Evolutionary conservation across 1,140 invertebrate species (phyloP), one percentile per base, ranked within the genome.

Genomic region (Drosophila azteca): DNA sequence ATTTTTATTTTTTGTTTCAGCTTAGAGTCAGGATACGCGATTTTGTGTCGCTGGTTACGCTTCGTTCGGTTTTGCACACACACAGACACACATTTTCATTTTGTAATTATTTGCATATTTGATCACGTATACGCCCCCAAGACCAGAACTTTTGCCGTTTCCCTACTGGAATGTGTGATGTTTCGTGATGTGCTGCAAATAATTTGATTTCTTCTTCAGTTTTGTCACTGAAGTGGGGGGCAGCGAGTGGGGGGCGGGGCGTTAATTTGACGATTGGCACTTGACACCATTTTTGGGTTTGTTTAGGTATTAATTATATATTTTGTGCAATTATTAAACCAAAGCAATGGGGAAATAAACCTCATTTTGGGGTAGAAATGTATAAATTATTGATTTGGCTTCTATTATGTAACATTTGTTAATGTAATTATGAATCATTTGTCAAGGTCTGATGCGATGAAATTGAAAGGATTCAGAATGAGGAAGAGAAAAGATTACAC

Each of bases 61-160:
- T 62, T 74, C 44, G 41, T 57, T 64, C 35, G 39, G 58, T 64
- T 68, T 68, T 50, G 44, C 48, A 66, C 53, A 73, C 72, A 73
- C 55, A 31, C 29, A 31, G 0, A 29, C 24, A 26, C 26, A 26
- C 26, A 31, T 31, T 70, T 85, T 70, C 54, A 54, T 74, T 85
- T 85, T 67, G 55, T 60, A 85, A 81, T 81, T 78, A 85, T 85
- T 85, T 85, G 74, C 72, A 84, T 84, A 69, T 77, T 73, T 66
- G 67, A 75, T 87, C 78, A 71, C 69, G 77, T 85, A 73, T 64
- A 43, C 64, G 79, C 44, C 64, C 45, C 68, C 26, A 26, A 55
- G 51, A 46, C 46, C 17, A 54, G 35, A 55, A 39, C 50, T 39
- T 53, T 58, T 58, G 43, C 26, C 48, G 35, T 45, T 50, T 62